Evolutionary conservation across 2,113 vertebrate genomes (phyloP), one percentile per base, ranked within the genome.

Genomic region (Cephalopterus ornatus): DNA sequence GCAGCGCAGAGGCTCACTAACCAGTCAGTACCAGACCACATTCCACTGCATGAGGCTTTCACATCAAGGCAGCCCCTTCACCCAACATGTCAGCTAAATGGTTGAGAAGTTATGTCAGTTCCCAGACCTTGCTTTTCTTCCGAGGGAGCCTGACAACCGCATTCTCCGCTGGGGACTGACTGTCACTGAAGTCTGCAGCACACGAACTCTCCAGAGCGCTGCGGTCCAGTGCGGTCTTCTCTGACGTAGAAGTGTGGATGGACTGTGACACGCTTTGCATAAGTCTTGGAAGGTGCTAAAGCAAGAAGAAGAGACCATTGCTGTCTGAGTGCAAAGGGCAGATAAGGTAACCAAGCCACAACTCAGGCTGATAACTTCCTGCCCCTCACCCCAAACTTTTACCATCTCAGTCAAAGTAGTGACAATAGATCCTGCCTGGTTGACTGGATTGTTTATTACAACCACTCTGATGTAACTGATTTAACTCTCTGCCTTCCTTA

Each of bases 141-240:
- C 87, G 98, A 8, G 92, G 91, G 12, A 87, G 61, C 22, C 70
- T 96, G 32, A 97, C 80, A 21, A 92, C 93, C 71, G 70, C 91
- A 2, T 93, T 89, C 24, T 98, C 98, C 2, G 97, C 96, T 3
- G 98, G 96, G 0, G 98, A 98, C 77, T 97, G 70, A 85, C 99
- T 99, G 95, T 99, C 99, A 4, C 98, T 99, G 86, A 99, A 87
- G 88, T 99, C 99, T 6, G 98, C 98, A 6, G 98, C 98, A 49
- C 98, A 99, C 17, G 99, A 99, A 79, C 96, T 98, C 35, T 99
- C 99, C 20, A 98, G 97, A 68, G 91, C 89, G 8, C 88, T 94
- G n/a, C 89, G 96, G 32, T 98, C 98, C 81, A 89, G 58, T 3
- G 14, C 28, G 3, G 96, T 59, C 49, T 92, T 86, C 84, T 97